These are phyloP conservation scores for Lottia gigantea DNA, from an alignment of 2,888 invertebrate genomes.

Conservation along the genomic window DNA sequence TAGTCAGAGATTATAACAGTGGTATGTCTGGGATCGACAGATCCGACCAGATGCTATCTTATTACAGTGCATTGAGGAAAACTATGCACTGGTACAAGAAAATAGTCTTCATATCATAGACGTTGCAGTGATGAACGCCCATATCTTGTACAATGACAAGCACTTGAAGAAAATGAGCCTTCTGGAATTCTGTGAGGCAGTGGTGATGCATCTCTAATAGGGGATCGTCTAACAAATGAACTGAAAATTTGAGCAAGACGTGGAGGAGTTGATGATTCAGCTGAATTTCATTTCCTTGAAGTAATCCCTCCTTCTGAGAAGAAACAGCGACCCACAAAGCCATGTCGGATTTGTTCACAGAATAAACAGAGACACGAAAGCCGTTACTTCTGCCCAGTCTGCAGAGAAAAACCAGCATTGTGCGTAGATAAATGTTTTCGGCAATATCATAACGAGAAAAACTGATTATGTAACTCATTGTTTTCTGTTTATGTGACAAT, in stretches of 20 bases:
- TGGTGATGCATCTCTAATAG: constrained; percentile 18
- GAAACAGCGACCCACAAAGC: constrained; percentile 16
- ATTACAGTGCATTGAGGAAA: constrained; percentile 26
- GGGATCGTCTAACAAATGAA: neutral
- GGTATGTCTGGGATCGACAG: constrained; percentile 29
- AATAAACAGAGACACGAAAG: constrained; percentile 11
- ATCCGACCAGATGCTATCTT: constrained; percentile 32
- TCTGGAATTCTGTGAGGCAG: constrained; percentile 19
- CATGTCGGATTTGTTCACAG: constrained; percentile 13
- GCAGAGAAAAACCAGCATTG: constrained; percentile 15
- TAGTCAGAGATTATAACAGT: constrained; percentile 26
- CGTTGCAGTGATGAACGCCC: constrained; percentile 23
- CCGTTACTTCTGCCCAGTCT: constrained; percentile 2
- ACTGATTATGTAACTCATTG: no score
- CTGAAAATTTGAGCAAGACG: neutral
- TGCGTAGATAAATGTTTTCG: constrained; percentile 16
- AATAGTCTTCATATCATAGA: constrained; percentile 12
- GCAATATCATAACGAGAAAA: neutral
- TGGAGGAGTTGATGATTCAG: neutral
- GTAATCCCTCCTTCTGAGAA: constrained; percentile 12
- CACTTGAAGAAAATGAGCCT: constrained; percentile 14
- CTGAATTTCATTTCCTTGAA: constrained; percentile 13
- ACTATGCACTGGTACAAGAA: constrained; percentile 28
- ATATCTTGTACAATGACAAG: constrained; percentile 23
- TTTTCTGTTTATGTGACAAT: no score